Evolutionary conservation across 2,113 vertebrate genomes (phyloP).

Genomic region (Saccopteryx leptura): DNA sequence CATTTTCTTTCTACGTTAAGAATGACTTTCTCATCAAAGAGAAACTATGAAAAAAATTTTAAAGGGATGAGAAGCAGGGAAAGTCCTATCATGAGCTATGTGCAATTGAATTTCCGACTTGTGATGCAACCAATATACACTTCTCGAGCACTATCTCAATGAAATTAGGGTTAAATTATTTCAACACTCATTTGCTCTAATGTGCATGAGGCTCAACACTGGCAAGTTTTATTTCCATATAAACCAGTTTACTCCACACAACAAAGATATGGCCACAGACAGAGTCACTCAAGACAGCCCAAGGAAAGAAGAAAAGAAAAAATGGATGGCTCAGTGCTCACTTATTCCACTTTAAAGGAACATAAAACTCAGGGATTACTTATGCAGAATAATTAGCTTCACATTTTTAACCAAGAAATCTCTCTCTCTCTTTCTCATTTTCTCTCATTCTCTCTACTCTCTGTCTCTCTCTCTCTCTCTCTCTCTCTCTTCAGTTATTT

Average conservation of each 20-base stretch:
- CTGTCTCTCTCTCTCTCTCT: neutral
- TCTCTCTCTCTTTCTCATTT: neutral
- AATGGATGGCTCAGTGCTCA: neutral
- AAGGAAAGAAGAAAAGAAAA: neutral
- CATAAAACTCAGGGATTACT: neutral
- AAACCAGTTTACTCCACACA: neutral
- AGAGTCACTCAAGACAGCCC: neutral
- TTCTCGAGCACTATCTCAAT: neutral
- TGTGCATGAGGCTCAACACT: accelerated
- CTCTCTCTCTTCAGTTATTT: neutral
- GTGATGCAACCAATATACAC: neutral
- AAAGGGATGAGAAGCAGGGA: neutral
- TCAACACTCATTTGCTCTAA: neutral
- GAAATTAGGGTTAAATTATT: neutral
- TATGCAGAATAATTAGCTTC: neutral
- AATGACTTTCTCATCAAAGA: neutral
- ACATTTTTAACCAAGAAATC: neutral
- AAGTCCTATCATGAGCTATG: neutral
- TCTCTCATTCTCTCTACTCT: neutral
- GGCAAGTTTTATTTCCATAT: neutral
- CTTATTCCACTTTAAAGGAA: neutral
- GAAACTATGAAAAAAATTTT: neutral
- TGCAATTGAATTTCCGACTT: neutral
- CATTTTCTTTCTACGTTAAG: neutral
- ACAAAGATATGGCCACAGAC: neutral